phyloP scores from a whole-genome alignment of 2,797 vertebrate genomes.

The Sebastes cheni region DNA sequence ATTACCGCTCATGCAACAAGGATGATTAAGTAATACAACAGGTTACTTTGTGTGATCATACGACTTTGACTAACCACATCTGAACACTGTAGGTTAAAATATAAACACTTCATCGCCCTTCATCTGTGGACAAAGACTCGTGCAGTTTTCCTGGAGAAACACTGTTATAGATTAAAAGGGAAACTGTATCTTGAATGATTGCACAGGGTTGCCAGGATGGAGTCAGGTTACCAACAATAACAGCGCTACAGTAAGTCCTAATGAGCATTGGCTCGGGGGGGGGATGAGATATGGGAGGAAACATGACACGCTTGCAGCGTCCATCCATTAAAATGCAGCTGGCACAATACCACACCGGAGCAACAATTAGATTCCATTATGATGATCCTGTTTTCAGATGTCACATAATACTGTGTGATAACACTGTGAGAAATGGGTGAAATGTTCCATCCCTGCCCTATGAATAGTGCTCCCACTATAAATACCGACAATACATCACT shows the following conservation, averaged over 20 bases:
- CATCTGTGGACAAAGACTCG: not conserved
- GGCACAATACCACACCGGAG: not conserved
- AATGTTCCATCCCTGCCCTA: slow-evolving; percentile 36
- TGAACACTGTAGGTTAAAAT: not conserved
- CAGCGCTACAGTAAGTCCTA: not conserved
- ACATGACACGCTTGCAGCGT: slow-evolving; percentile 42
- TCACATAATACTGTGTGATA: slow-evolving; percentile 30
- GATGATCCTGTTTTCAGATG: slow-evolving; percentile 14
- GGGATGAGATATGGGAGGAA: slow-evolving; percentile 50
- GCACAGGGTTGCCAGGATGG: not conserved
- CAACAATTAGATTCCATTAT: slow-evolving; percentile 34
- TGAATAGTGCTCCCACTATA: slow-evolving; percentile 16
- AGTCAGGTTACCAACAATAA: slow-evolving; percentile 45
- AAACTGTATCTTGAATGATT: not conserved
- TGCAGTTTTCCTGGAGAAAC: not conserved
- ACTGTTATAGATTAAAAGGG: not conserved
- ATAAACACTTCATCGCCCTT: not conserved
- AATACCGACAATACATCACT: slow-evolving; percentile 27
- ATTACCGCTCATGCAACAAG: not conserved
- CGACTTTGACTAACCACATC: not conserved
- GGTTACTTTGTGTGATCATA: slow-evolving; percentile 1
- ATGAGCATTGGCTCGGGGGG: not conserved
- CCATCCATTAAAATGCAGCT: slow-evolving; percentile 12
- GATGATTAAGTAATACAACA: not conserved
- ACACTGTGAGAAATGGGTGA: slow-evolving; percentile 15